A percentile compares a stretch with the other conserved stretches of the same genome.
Evolutionary conservation across 2,888 invertebrate genomes (phyloP).

Genomic region (Xestobium rufovillosum): DNA sequence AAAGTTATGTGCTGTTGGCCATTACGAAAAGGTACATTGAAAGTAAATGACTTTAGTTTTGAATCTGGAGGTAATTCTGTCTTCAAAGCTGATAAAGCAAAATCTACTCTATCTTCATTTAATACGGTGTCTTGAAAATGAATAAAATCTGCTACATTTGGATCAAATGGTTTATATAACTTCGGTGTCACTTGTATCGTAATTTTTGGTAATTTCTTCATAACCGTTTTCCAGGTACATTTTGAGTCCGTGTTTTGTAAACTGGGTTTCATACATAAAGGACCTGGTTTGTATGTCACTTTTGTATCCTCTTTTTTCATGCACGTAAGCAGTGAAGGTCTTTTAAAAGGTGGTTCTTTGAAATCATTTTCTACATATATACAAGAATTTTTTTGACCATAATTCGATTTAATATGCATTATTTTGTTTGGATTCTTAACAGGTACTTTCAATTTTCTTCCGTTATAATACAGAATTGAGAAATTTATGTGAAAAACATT

Average conservation of each 20-base stretch:
- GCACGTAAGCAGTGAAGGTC: constrained; percentile 1
- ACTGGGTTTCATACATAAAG: constrained; percentile 45
- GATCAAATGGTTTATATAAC: constrained; percentile 44
- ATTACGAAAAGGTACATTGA: constrained; percentile 52
- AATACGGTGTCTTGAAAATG: constrained; percentile 42
- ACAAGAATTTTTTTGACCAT: background rate
- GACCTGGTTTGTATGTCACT: constrained; percentile 51
- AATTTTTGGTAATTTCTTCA: constrained; percentile 47
- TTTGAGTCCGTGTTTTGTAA: constrained; percentile 45
- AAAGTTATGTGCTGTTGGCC: constrained; percentile 52
- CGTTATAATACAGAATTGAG: constrained; percentile 24
- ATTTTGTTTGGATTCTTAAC: constrained; percentile 27
- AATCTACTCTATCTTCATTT: constrained; percentile 47
- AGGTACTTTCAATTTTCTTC: constrained; percentile 27
- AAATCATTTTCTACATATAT: background rate
- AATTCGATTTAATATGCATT: too few species aligned
- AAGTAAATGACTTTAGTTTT: constrained; percentile 42
- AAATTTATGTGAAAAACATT: constrained; percentile 18
- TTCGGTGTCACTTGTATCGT: constrained; percentile 46
- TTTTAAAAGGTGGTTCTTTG: constrained; percentile 4
- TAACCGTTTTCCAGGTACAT: constrained; percentile 43
- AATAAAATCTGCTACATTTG: constrained; percentile 41
- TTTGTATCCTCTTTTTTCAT: constrained; percentile 22
- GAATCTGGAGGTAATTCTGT: constrained; percentile 9
- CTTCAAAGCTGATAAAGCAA: constrained; percentile 49